Conservation (phyloP, 2,113 vertebrate genomes). For the Alligator sinensis region DNA sequence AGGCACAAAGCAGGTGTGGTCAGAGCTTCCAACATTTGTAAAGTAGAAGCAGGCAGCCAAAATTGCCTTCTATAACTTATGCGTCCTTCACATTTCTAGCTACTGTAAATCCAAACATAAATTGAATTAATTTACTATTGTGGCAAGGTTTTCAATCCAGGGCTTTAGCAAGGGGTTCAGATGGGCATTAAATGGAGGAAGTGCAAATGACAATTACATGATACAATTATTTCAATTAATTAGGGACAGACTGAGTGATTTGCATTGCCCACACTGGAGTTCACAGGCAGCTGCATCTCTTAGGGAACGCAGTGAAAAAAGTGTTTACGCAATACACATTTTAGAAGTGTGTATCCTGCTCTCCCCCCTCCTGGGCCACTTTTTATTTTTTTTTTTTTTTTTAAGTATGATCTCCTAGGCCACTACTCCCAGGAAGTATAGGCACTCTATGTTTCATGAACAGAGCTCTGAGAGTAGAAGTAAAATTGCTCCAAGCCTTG, state of each 20-base stretch:
- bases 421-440: neutral
- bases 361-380: neutral
- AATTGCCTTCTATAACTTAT: neutral
- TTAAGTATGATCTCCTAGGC: neutral
- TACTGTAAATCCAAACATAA: neutral
- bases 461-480: too few species aligned
- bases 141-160: neutral
- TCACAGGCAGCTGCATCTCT: accelerated
- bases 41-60: neutral
- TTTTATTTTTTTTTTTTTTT: neutral
- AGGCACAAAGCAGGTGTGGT: neutral
- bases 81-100: neutral
- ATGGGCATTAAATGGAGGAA: neutral
- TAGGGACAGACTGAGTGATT: neutral
- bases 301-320: neutral
- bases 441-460: neutral
- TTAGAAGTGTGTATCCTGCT: neutral
- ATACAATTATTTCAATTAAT: neutral
- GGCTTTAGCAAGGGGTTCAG: neutral
- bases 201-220: neutral
- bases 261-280: neutral
- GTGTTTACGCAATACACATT: accelerated
- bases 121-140: neutral
- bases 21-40: neutral
- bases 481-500: too few species aligned